A percentile compares a stretch with the other conserved stretches of the same genome.
Conservation (phyloP, 1,140 invertebrate genomes). For the Atta colombica region DNA sequence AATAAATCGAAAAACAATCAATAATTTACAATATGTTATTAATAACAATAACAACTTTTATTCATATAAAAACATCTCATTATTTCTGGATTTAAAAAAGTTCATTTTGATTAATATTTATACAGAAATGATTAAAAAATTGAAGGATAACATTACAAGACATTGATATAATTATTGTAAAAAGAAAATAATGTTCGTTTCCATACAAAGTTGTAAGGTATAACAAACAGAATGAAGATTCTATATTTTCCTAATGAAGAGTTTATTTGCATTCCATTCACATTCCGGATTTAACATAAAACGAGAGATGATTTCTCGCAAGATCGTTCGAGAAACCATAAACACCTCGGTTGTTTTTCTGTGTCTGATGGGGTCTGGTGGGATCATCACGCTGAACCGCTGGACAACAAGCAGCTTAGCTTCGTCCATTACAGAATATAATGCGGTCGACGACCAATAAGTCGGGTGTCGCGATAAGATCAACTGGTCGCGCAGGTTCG, state of each 20-base stretch:
- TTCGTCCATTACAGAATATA: slow-evolving; percentile 53
- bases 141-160: neutral
- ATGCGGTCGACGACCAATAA: slow-evolving; percentile 28
- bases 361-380: neutral
- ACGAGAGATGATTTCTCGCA: slow-evolving; percentile 3
- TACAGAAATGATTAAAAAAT: neutral
- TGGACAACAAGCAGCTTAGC: slow-evolving; percentile 40
- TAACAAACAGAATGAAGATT: neutral
- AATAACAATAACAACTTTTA: too few relatives aligned
- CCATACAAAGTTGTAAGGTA: neutral
- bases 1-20: too few relatives aligned
- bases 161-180: neutral
- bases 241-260: neutral
- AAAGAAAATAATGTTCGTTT: neutral
- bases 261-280: neutral
- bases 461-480: slow-evolving; percentile 9
- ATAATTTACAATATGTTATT: too few relatives aligned
- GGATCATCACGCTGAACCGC: slow-evolving; percentile 26
- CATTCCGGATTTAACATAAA: slow-evolving; percentile 5
- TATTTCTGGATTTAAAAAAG: too few relatives aligned
- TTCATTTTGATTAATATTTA: too few relatives aligned
- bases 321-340: slow-evolving; percentile 27
- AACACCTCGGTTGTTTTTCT: slow-evolving; percentile 36
- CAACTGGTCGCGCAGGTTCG: slow-evolving; percentile 62
- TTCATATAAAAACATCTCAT: too few relatives aligned